These are phyloP conservation scores for Heteronetta atricapilla DNA, from an alignment of 2,113 vertebrate species.

Conservation along the genomic window DNA sequence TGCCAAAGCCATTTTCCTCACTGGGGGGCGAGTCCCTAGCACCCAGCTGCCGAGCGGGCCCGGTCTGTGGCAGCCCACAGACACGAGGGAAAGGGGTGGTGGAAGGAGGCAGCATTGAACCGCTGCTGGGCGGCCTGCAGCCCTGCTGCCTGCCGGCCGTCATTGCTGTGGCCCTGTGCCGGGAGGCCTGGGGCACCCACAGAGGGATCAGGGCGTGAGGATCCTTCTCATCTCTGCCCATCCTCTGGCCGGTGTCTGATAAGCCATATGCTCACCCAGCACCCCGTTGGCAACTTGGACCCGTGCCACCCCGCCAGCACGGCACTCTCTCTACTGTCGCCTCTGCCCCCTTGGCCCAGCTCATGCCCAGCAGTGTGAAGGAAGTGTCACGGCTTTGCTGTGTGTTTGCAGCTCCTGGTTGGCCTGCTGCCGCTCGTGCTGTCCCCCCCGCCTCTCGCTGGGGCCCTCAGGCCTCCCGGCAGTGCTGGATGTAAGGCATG, in stretches of 20 bases:
- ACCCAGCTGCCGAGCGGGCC: neutral
- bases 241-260: neutral
- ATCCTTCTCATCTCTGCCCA: neutral
- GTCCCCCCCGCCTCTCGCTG: neutral
- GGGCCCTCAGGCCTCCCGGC: fast-evolving
- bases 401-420: neutral
- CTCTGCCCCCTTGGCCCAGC: neutral
- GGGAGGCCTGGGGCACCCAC: too few relatives aligned
- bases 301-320: fast-evolving
- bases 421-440: neutral
- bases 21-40: neutral
- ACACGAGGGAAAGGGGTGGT: neutral
- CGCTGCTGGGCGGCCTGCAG: neutral
- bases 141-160: neutral
- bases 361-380: neutral
- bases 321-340: neutral
- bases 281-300: neutral
- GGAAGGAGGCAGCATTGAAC: neutral
- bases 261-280: constrained; percentile 60
- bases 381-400: neutral
- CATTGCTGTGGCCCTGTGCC: neutral
- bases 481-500: neutral
- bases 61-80: neutral
- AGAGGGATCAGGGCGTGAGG: neutral
- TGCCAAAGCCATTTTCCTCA: constrained; percentile 65